Percentiles rank a stretch among this genome's conserved stretches.
Evolutionary conservation across 2,888 invertebrate genomes (phyloP).

Genomic region (Lacanobia wlatinum): DNA sequence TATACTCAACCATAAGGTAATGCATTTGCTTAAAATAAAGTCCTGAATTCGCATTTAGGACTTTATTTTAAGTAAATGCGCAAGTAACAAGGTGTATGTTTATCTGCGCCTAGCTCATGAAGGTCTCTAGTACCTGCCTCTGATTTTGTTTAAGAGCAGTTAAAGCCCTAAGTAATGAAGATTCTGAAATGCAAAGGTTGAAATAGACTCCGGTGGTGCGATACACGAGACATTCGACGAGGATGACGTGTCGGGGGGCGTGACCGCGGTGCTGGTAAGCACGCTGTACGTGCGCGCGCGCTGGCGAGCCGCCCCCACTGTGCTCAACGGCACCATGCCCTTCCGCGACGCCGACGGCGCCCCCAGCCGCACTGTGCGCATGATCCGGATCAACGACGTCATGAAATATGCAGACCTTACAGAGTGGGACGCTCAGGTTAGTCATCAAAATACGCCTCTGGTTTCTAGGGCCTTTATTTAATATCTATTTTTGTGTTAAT

Average conservation of each 20-base stretch:
- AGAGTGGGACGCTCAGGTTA: slow-evolving; percentile 85
- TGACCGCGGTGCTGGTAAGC: slow-evolving; percentile 76
- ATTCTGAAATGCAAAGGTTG: slow-evolving; percentile 72
- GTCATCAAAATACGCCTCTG: slow-evolving; percentile 34
- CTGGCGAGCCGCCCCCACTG: slow-evolving; percentile 86
- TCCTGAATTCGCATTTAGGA: background rate
- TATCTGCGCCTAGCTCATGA: background rate
- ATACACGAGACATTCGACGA: slow-evolving; percentile 85
- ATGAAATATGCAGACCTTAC: slow-evolving; percentile 81
- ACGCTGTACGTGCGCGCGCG: slow-evolving; percentile 83
- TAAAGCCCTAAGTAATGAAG: background rate
- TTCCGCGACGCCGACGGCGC: slow-evolving; percentile 75
- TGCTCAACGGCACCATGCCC: slow-evolving; percentile 81
- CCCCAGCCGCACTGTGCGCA: slow-evolving; percentile 75
- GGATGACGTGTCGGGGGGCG: slow-evolving; percentile 78
- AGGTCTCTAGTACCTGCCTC: too few relatives aligned
- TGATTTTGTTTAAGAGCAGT: too few relatives aligned
- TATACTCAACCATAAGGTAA: slow-evolving; percentile 81
- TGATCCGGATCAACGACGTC: slow-evolving; percentile 86
- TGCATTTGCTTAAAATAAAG: too few relatives aligned
- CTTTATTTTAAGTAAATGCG: background rate
- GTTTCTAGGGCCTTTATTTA: slow-evolving; percentile 36
- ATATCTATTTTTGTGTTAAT: background rate
- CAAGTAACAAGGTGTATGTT: background rate
- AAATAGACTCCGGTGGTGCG: slow-evolving; percentile 81